These are phyloP conservation scores for Proisotoma minuta DNA, from an alignment of 2,888 invertebrate species.

Conservation along the genomic window DNA sequence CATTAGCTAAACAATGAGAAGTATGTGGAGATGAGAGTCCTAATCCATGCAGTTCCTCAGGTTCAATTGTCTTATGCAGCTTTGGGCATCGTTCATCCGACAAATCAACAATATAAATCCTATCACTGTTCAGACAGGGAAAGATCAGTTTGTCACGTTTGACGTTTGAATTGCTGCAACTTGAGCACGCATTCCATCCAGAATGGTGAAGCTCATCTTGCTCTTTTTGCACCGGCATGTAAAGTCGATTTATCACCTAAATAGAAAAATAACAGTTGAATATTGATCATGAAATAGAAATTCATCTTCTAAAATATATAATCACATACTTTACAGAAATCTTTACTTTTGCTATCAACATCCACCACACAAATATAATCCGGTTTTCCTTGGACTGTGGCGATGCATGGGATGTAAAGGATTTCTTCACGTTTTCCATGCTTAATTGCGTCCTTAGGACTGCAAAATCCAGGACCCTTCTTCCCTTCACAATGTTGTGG, in stretches of 20 bases:
- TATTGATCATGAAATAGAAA: background rate
- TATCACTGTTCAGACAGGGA: slow-evolving; percentile 73
- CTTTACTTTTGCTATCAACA: slow-evolving; percentile 78
- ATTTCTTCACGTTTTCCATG: slow-evolving; percentile 75
- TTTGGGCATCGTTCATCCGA: slow-evolving; percentile 66
- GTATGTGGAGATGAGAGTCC: slow-evolving; percentile 79
- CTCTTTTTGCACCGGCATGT: slow-evolving; percentile 61
- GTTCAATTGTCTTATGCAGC: slow-evolving; percentile 74
- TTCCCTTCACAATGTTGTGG: too few species aligned
- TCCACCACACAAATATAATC: slow-evolving; percentile 90
- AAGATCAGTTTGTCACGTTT: slow-evolving; percentile 71
- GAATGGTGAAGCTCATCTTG: slow-evolving; percentile 89
- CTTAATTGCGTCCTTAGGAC: slow-evolving; percentile 65
- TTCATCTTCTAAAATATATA: background rate
- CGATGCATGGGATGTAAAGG: slow-evolving; percentile 83
- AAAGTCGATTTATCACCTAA: slow-evolving; percentile 80
- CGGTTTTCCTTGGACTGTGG: slow-evolving; percentile 67
- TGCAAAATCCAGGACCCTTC: slow-evolving; percentile 27
- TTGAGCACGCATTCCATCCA: slow-evolving; percentile 96
- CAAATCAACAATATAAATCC: slow-evolving; percentile 79
- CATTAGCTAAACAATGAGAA: slow-evolving; percentile 84
- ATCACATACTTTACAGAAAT: slow-evolving; percentile 68
- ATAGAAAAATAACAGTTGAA: background rate
- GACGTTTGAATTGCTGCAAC: slow-evolving; percentile 59
- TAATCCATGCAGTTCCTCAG: slow-evolving; percentile 67